These are phyloP conservation scores for Sinocyclocheilus grahami DNA, from an alignment of 2,113 vertebrate species.

Conservation along the genomic window DNA sequence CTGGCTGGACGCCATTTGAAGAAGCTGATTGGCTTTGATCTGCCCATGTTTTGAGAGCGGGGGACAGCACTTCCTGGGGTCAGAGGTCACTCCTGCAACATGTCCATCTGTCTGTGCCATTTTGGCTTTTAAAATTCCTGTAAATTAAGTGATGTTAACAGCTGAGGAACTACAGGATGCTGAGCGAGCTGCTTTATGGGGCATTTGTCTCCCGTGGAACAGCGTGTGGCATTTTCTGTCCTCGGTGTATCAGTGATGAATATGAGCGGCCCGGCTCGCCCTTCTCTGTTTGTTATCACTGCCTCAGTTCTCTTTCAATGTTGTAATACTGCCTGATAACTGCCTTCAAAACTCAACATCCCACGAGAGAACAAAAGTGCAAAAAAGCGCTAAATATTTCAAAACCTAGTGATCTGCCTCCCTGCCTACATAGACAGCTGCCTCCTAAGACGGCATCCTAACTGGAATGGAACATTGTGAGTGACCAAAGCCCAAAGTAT, in stretches of 20 bases:
- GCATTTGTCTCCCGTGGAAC: slow-evolving; percentile 1
- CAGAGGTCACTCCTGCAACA: slow-evolving; percentile 76
- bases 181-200: slow-evolving; percentile 10
- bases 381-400: not conserved
- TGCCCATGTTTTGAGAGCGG: slow-evolving; percentile 60
- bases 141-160: slow-evolving; percentile 74
- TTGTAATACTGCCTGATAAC: slow-evolving; percentile 33
- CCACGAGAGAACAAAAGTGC: not conserved
- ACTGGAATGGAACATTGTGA: not conserved
- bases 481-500: not conserved
- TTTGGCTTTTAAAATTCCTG: slow-evolving; percentile 77
- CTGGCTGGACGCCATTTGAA: slow-evolving; percentile 70
- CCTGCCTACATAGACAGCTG: not conserved
- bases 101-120: slow-evolving; percentile 75
- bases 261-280: slow-evolving; percentile 27
- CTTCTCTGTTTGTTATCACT: slow-evolving; percentile 31
- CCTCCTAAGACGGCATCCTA: not conserved
- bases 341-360: slow-evolving; percentile 10
- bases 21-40: slow-evolving; percentile 81
- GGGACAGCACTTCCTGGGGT: slow-evolving; percentile 75
- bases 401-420: not conserved
- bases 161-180: slow-evolving; percentile 45
- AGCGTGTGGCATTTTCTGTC: slow-evolving; percentile 22
- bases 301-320: slow-evolving; percentile 5
- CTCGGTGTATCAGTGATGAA: slow-evolving; percentile 39